Conservation (phyloP, 1,140 invertebrate genomes). For the Cydia splendana region DNA sequence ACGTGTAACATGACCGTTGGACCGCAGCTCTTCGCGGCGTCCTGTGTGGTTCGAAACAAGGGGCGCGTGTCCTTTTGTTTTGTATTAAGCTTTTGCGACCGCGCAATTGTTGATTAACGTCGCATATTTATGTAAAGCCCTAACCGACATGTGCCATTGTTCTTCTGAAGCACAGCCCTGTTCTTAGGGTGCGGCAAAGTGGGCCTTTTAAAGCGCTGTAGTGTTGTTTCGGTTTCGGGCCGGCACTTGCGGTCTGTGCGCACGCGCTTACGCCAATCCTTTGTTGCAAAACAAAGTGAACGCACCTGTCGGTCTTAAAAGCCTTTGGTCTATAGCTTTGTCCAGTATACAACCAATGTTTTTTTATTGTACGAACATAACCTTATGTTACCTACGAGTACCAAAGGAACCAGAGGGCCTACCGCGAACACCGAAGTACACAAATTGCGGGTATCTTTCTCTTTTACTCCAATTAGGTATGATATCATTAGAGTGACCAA, state of each 20-base stretch:
- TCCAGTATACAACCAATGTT: neutral
- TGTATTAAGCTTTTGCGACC: slow-evolving; percentile 42
- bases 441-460: too few species aligned
- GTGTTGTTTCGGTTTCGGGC: slow-evolving; percentile 22
- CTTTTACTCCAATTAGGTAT: too few species aligned
- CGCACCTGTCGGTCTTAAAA: slow-evolving; percentile 48
- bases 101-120: slow-evolving; percentile 37
- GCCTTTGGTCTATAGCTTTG: neutral
- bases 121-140: neutral
- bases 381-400: too few species aligned
- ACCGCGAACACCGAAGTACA: too few species aligned
- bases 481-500: too few species aligned
- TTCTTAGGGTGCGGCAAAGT: neutral
- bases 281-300: slow-evolving; percentile 46
- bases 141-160: neutral
- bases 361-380: too few species aligned
- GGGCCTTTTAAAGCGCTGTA: slow-evolving; percentile 28
- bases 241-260: slow-evolving; percentile 55
- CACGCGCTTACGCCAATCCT: slow-evolving; percentile 50
- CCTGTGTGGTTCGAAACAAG: slow-evolving; percentile 57
- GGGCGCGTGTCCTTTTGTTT: slow-evolving; percentile 46
- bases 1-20: slow-evolving; percentile 49
- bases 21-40: slow-evolving; percentile 54
- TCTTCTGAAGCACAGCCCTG: neutral
- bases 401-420: too few species aligned